Percentiles rank a stretch among this genome's conserved stretches.
phyloP scores from a whole-genome alignment of 2,888 invertebrate genomes.

The Nudaria mundana region DNA sequence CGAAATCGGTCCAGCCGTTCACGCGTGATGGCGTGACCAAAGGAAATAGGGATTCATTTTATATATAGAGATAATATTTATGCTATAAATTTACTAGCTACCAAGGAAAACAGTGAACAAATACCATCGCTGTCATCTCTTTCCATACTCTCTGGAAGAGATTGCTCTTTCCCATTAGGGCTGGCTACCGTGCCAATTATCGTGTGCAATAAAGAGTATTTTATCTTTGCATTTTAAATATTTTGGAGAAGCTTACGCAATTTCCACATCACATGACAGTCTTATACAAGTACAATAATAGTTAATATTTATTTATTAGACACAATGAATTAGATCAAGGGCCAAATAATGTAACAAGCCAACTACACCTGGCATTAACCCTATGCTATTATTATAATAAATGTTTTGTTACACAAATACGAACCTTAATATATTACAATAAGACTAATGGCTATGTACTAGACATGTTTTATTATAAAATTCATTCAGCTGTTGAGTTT shows the following conservation, averaged over 20 bases:
- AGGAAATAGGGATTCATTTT: no score
- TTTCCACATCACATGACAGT: neutral
- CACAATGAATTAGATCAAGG: constrained; percentile 75
- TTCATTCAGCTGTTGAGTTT: constrained; percentile 31
- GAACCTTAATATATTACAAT: constrained; percentile 37
- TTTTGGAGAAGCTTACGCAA: neutral
- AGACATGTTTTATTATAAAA: constrained; percentile 8
- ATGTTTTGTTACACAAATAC: constrained; percentile 39
- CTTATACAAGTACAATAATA: constrained; percentile 4
- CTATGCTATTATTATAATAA: constrained; percentile 59
- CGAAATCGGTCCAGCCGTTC: no score
- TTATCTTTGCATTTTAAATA: neutral
- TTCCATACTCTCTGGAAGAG: no score
- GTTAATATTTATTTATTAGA: no score
- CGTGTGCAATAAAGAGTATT: no score
- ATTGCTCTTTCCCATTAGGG: no score
- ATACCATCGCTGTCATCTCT: no score
- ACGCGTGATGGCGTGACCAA: no score
- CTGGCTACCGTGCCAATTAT: no score
- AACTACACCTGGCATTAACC: constrained; percentile 66
- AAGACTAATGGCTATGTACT: constrained; percentile 10
- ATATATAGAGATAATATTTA: no score
- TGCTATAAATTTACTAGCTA: no score
- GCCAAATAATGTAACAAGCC: constrained; percentile 65
- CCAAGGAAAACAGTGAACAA: no score